Base-by-base conservation (phyloP, 2,797 vertebrate genomes). In the Rhinophrynus dorsalis region DNA sequence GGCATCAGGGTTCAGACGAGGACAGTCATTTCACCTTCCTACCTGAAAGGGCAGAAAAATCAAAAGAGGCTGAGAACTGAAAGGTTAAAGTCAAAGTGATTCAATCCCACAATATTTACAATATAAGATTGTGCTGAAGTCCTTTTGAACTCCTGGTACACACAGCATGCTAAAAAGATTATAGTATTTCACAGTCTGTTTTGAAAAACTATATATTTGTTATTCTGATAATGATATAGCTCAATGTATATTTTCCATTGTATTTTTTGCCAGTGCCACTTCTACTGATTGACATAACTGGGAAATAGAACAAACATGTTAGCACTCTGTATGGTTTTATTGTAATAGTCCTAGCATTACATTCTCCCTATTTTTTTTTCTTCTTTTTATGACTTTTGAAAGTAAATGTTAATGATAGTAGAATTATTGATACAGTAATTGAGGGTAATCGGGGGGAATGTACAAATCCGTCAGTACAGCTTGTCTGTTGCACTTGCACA, bases 21-120 rank as follows among this genome's bases (percentile, higher is more conserved):
- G 75, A 82, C 76, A 74, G 63, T 75, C 78, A 81, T 79, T 78
- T 86, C 79, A 76, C 82, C 76, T 81, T 78, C 29, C 69, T 1
- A 0, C 57, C 63, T 10, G 32, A 83, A 81, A 77, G 77, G 76
- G 79, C 63, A 5, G 26, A 71, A 81, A 82, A 79, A 74, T 71
- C 29, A 45, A 64, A 76, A 67, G 76, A 32, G 60, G 68, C 83
- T 72, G 77, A 83, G 80, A 80, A 75, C 71, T 68, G 74, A 84
- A 85, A 88, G 92, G 89, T 92, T 89, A 91, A 76, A 78, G 59
- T 69, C 74, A 81, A 83, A 89, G 85, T 81, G 86, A 90, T 90
- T 82, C 90, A 92, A 89, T 93, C 91, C 87, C 86, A 75, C 67
- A 83, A 82, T 82, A 84, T 88, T 90, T 90, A 83, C 75, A 84